These are phyloP conservation scores for Mesochorus sp. DNA, from an alignment of 2,888 invertebrate species.

Conservation along the genomic window DNA sequence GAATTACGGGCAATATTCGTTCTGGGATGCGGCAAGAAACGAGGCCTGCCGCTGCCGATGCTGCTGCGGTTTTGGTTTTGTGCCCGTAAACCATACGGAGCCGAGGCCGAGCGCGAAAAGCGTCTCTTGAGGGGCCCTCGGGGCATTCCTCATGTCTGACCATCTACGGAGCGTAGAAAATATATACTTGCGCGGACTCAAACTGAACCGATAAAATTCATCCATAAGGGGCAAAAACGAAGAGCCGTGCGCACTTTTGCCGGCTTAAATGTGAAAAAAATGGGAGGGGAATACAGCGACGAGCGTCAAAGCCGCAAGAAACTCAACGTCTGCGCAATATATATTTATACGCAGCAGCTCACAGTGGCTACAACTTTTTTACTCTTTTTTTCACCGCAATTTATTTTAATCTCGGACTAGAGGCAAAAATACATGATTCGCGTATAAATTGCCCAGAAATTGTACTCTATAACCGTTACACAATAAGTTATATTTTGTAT, in stretches of 20 bases:
- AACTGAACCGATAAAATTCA: constrained; percentile 72
- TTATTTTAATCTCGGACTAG: constrained; percentile 78
- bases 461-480: background rate
- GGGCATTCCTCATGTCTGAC: constrained; percentile 32
- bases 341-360: constrained; percentile 31
- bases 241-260: constrained; percentile 27
- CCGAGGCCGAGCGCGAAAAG: background rate
- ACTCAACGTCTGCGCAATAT: constrained; percentile 41
- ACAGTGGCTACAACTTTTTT: constrained; percentile 23
- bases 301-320: constrained; percentile 22
- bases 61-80: constrained; percentile 60
- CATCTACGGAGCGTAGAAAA: constrained; percentile 54
- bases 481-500: background rate
- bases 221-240: constrained; percentile 51
- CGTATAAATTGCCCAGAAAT: constrained; percentile 20
- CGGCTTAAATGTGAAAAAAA: constrained; percentile 34
- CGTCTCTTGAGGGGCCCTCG: constrained; percentile 8
- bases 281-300: background rate
- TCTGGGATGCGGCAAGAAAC: constrained; percentile 28
- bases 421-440: constrained; percentile 13
- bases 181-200: constrained; percentile 59
- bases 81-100: constrained; percentile 60
- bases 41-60: constrained; percentile 9
- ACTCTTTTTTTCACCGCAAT: constrained; percentile 66
- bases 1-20: constrained; percentile 64